These are phyloP conservation scores for Arctocebus calabarensis DNA, from an alignment of 2,797 vertebrate genomes.

Conservation along the genomic window DNA sequence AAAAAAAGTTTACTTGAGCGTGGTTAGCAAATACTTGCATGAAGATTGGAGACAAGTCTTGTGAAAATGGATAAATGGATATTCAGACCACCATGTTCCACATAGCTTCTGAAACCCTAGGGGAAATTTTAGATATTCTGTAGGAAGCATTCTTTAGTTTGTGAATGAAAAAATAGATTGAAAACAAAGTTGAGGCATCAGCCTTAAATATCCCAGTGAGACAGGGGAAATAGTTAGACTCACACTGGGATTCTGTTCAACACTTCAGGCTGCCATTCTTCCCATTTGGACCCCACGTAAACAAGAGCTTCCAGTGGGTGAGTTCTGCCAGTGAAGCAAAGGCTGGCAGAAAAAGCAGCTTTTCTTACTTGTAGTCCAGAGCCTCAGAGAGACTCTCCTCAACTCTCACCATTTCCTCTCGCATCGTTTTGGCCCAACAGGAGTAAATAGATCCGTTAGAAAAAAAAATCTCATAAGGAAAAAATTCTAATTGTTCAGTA, in stretches of 20 bases:
- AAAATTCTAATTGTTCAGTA: not conserved
- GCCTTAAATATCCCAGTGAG: not conserved
- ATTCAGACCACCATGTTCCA: not conserved
- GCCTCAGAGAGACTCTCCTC: not conserved
- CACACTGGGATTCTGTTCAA: not conserved
- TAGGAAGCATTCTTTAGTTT: not conserved
- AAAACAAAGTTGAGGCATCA: not conserved
- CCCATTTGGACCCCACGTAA: not conserved
- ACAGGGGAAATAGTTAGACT: not conserved
- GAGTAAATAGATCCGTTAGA: not conserved
- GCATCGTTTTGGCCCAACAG: not conserved
- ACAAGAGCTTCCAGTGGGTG: not conserved
- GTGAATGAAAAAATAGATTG: not conserved
- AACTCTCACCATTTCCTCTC: not conserved
- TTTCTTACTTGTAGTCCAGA: not conserved
- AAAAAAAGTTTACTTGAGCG: not conserved
- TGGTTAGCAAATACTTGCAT: not conserved
- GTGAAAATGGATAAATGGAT: not conserved
- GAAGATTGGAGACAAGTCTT: not conserved
- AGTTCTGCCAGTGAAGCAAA: not conserved
- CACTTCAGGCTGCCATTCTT: not conserved
- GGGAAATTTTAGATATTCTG: not conserved
- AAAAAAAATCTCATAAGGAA: not conserved
- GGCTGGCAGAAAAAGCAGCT: not conserved
- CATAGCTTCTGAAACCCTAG: not conserved